Conservation (phyloP, 1,140 invertebrate genomes). For the Plutomurus gul region DNA sequence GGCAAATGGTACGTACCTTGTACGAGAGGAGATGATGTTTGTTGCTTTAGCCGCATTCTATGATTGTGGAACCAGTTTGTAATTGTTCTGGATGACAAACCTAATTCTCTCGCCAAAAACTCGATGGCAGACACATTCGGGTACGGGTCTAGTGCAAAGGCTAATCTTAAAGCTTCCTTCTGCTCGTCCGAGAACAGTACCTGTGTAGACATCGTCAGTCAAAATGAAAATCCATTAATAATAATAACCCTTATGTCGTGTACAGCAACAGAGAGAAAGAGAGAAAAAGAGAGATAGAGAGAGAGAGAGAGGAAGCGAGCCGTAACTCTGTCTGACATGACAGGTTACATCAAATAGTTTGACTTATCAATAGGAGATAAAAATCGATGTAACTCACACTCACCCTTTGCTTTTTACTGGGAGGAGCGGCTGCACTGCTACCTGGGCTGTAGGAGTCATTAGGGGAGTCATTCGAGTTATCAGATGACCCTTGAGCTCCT, state of each 20-base stretch:
- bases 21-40: constrained; percentile 63
- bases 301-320: no score
- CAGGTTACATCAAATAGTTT: not conserved
- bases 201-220: constrained; percentile 57
- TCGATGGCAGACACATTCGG: constrained; percentile 94
- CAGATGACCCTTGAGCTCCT: constrained; percentile 76
- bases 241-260: no score
- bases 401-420: constrained; percentile 53
- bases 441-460: constrained; percentile 87
- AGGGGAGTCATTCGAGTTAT: constrained; percentile 82
- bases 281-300: no score
- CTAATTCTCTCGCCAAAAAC: constrained; percentile 87
- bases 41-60: constrained; percentile 94
- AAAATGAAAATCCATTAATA: not conserved
- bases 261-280: no score
- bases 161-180: constrained; percentile 91
- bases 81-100: constrained; percentile 91
- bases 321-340: not conserved
- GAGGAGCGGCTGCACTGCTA: constrained; percentile 67
- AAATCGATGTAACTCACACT: not conserved
- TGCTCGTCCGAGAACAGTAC: constrained; percentile 97
- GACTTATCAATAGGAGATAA: not conserved
- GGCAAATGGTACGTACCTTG: constrained; percentile 41
- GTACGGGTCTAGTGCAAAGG: constrained; percentile 94
- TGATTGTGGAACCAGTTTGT: constrained; percentile 99